A percentile compares a stretch with the other conserved stretches of the same genome.
These are phyloP conservation scores for Palythoa grandis DNA, from an alignment of 92 coral and sea anemone genomes.

Conservation along the genomic window DNA sequence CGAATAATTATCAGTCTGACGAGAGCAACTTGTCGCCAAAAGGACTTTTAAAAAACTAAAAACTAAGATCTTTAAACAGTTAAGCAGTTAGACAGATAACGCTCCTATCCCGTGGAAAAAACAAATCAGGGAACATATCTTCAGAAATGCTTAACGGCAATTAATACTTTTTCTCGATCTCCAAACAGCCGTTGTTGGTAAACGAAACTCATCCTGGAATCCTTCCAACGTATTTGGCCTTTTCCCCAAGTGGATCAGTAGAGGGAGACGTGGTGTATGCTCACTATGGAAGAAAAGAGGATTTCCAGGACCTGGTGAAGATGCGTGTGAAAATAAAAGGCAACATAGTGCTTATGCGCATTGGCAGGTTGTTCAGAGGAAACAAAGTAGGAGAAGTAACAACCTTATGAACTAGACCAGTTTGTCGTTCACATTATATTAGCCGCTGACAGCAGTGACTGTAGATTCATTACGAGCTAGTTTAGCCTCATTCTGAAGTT, in stretches of 20 bases:
- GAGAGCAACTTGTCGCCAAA: too few relatives aligned
- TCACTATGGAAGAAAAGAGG: constrained; percentile 82
- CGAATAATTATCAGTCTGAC: too few relatives aligned
- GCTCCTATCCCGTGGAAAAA: too few relatives aligned
- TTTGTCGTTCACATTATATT: not conserved
- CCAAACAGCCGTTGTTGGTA: constrained; percentile 45
- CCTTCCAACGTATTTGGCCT: constrained; percentile 77
- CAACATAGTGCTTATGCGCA: constrained; percentile 72
- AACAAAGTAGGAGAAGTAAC: constrained; percentile 66
- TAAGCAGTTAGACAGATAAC: too few relatives aligned
- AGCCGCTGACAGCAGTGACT: not conserved
- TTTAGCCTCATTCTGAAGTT: too few relatives aligned
- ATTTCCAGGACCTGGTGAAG: constrained; percentile 64
- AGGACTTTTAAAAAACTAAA: too few relatives aligned
- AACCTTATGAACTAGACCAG: not conserved
- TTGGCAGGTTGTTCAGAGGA: constrained; percentile 84
- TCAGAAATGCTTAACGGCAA: too few relatives aligned
- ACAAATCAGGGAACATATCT: too few relatives aligned
- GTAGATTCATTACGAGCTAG: not conserved
- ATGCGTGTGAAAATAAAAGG: constrained; percentile 66
- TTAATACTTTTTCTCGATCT: not conserved
- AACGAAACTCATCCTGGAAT: constrained; percentile 59
- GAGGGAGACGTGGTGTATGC: constrained; percentile 84
- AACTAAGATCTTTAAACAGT: too few relatives aligned
- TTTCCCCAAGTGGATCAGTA: constrained; percentile 74